Evolutionary conservation across 2,888 invertebrate genomes (phyloP).

Genomic region (Toxonevra muliebris): DNA sequence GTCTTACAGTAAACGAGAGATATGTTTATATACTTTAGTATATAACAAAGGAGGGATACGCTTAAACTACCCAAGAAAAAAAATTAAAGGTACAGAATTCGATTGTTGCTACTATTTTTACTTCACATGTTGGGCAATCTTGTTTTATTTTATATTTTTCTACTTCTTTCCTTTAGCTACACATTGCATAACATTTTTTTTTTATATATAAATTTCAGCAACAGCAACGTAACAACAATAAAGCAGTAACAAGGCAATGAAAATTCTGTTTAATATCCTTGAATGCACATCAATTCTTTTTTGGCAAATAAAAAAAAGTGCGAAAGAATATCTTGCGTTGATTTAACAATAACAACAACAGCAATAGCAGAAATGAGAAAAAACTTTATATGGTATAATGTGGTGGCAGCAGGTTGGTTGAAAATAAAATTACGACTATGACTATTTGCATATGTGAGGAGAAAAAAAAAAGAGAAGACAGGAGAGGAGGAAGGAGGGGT

Average conservation of each 20-base stretch:
- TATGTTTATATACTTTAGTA: too few relatives aligned
- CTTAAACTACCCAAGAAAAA: too few relatives aligned
- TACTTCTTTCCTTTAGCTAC: too few relatives aligned
- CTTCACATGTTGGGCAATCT: not conserved
- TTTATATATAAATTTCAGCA: slow-evolving; percentile 5
- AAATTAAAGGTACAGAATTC: not conserved
- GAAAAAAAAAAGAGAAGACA: too few relatives aligned
- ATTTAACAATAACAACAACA: not conserved
- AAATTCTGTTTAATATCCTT: slow-evolving; percentile 19
- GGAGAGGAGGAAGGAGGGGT: too few relatives aligned
- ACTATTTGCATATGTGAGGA: not conserved
- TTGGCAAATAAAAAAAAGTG: slow-evolving; percentile 12
- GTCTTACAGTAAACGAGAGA: too few relatives aligned
- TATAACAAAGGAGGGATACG: too few relatives aligned
- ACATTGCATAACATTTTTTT: too few relatives aligned
- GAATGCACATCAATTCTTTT: not conserved
- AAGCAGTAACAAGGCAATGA: slow-evolving; percentile 18
- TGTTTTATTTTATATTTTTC: not conserved
- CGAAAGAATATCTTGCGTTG: not conserved
- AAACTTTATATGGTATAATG: not conserved
- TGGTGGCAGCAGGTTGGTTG: too few relatives aligned
- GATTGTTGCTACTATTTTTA: slow-evolving; percentile 12
- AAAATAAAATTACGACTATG: too few relatives aligned
- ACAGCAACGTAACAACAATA: not conserved
- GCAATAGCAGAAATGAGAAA: not conserved